Base-by-base conservation (phyloP, 2,888 invertebrate species). In the Caenorhabditis angaria region DNA sequence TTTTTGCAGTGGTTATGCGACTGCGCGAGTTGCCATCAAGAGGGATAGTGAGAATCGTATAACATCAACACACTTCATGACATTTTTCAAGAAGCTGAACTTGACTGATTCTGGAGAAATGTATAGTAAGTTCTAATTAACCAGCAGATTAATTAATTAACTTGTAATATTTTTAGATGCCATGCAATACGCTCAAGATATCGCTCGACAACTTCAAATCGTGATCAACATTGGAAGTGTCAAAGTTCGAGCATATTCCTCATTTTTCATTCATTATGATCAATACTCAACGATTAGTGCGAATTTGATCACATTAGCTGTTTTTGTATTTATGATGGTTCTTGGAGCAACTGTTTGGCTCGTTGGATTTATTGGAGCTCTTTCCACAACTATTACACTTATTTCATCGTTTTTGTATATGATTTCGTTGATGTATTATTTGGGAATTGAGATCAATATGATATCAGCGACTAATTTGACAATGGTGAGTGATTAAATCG, bases 191-290 rank as follows among this genome's bases (percentile, higher is more conserved):
- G 48, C 59, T 6, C 35, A 27, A 27, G 12, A 6, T 29, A 14
- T 59, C 6, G 56, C 56, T 1, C 1, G 14, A 35, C 1, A 56
- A 18, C 5, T 56, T 5, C 5, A 35, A 20, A 8, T 20, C 2
- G 8, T 5, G 1, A 35, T 56, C 35, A 24, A 2, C 4, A 22
- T 24, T 2, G 4, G 5, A 2, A 14, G 24, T 35, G 56, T 56
- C 18, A 5, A 28, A 6, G 35, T 56, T n/a, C 20, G 5, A 3
- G 32, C 56, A 6, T 32, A 32, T 22, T 67, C 66, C 57, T 57
- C 63, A n/a, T 71, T 66, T 25, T 71, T 71, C 61, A 63, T 63
- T 1, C 66, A 67, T 28, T 71, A 64, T 27, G 71, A 71, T 24
- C 66, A 63, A 27, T 71, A 61, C 27, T 41, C 47, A 8, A 59